A percentile compares a stretch with the other conserved stretches of the same genome.
These are phyloP conservation scores for Strix occidentalis DNA, from an alignment of 2,797 vertebrate species.

Conservation along the genomic window DNA sequence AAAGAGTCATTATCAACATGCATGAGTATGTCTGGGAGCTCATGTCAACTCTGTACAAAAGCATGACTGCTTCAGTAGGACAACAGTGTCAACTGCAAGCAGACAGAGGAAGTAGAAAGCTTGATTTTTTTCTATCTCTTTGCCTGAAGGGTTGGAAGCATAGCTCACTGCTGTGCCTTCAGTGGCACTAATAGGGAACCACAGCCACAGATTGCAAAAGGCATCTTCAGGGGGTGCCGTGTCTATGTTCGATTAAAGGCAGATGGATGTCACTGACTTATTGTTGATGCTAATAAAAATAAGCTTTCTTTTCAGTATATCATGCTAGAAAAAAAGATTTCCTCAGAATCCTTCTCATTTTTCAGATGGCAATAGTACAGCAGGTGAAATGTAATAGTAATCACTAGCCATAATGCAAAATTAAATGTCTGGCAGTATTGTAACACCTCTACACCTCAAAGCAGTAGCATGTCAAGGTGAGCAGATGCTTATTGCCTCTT, in stretches of 20 bases:
- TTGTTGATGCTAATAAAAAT: conserved; percentile 28
- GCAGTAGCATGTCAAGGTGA: background rate
- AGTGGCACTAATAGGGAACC: conserved; percentile 3
- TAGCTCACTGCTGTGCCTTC: background rate
- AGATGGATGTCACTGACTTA: conserved; percentile 19
- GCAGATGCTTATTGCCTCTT: background rate
- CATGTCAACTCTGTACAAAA: background rate
- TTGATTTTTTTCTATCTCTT: background rate
- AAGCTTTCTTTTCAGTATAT: conserved; percentile 7
- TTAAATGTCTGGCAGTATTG: background rate
- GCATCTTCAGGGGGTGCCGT: conserved; percentile 1
- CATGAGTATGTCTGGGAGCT: conserved; percentile 11
- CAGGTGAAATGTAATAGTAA: background rate
- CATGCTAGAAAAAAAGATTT: background rate
- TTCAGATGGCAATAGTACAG: background rate
- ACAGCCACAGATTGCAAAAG: conserved; percentile 37
- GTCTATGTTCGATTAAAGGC: conserved; percentile 43
- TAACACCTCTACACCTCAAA: background rate
- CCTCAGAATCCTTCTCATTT: background rate
- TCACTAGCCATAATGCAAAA: background rate
- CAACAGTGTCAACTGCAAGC: conserved; percentile 25
- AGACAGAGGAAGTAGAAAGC: background rate
- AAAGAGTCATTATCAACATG: background rate
- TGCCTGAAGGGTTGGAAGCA: conserved; percentile 15
- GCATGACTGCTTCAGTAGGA: background rate